Base-by-base conservation (phyloP, 2,113 vertebrate species). In the Ciconia boyciana region DNA sequence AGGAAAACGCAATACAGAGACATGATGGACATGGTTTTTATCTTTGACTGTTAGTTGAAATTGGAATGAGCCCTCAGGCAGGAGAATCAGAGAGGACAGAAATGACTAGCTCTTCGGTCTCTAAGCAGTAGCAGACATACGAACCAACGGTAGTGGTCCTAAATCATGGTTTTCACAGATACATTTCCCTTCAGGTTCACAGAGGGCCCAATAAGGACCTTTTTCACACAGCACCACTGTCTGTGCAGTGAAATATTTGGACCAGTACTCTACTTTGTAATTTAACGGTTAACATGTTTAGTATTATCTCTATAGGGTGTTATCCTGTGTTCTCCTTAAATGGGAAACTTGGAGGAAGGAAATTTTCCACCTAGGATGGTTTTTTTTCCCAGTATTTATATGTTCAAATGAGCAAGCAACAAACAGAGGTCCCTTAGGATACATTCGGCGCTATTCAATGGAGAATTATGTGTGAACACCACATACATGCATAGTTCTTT, bases 1-100 rank as follows among this genome's bases (percentile, higher is more conserved):
- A 44, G 16, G 39, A 32, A 21, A 78, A 32, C 0, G 1, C 6
- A 54, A 6, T 0, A 3, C 2, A 41, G 39, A 7, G 29, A 49
- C 2, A 2, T 31, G 16, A 13, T 4, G 16, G 60, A 12, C 2
- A 1, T 15, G 7, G 4, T 3, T 16, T 48, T 69, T 44, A 5
- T 11, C 51, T 79, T 9, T 48, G 49, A 29, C 14, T 28, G 10
- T 12, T 9, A 41, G 13, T 1, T 44, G 64, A 69, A 41, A 48
- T 9, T 21, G 12, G 29, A 72, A 46, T 0, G 11, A 44, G 32
- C 29, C 61, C 29, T n/a, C 14, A 4, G 62, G 44, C 34, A 55
- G 58, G 5, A 84, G 44, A 65, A 31, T 7, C 7, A 8, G 7
- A 57, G n/a, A 66, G 24, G 31, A 34, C 6, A 48, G 58, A 57